Percentiles rank a stretch among this genome's conserved stretches.
Evolutionary conservation across 2,797 vertebrate genomes (phyloP).

Genomic region (Sparidentex hasta): DNA sequence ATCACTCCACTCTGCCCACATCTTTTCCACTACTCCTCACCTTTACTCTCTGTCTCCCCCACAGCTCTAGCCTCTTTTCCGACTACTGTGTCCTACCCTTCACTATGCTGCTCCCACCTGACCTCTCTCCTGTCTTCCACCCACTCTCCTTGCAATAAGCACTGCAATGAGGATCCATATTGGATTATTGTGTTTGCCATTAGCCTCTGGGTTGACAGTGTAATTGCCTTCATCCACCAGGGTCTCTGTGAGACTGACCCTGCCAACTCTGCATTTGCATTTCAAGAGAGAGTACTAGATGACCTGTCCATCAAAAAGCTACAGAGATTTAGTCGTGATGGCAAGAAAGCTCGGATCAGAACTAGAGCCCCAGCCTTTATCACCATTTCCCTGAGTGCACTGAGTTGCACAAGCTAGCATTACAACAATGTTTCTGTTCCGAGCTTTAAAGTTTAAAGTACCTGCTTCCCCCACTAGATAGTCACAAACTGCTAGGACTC

Average conservation of each 20-base stretch:
- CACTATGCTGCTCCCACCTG: slow-evolving; percentile 40
- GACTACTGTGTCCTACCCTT: slow-evolving; percentile 2
- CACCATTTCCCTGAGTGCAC: background rate
- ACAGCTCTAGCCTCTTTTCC: slow-evolving; percentile 14
- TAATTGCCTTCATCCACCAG: slow-evolving; percentile 68
- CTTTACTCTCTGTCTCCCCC: slow-evolving; percentile 30
- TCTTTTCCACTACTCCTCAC: slow-evolving; percentile 29
- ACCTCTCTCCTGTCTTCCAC: slow-evolving; percentile 51
- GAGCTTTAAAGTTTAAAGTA: background rate
- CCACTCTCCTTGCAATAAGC: slow-evolving; percentile 44
- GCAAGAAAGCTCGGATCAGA: background rate
- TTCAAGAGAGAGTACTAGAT: slow-evolving; percentile 27
- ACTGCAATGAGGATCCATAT: slow-evolving; percentile 55
- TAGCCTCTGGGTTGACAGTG: slow-evolving; percentile 66
- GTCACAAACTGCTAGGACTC: background rate
- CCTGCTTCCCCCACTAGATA: background rate
- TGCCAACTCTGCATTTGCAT: slow-evolving; percentile 49
- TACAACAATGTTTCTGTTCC: slow-evolving; percentile 11
- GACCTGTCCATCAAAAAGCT: slow-evolving; percentile 38
- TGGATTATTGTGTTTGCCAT: slow-evolving; percentile 70
- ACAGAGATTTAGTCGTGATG: slow-evolving; percentile 7
- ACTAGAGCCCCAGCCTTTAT: background rate
- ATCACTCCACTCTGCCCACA: slow-evolving; percentile 28
- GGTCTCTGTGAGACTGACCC: slow-evolving; percentile 49
- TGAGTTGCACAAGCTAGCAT: slow-evolving; percentile 12